Base-by-base conservation (phyloP, 2,113 vertebrate genomes). In the Chamaetylas fuelleborni region DNA sequence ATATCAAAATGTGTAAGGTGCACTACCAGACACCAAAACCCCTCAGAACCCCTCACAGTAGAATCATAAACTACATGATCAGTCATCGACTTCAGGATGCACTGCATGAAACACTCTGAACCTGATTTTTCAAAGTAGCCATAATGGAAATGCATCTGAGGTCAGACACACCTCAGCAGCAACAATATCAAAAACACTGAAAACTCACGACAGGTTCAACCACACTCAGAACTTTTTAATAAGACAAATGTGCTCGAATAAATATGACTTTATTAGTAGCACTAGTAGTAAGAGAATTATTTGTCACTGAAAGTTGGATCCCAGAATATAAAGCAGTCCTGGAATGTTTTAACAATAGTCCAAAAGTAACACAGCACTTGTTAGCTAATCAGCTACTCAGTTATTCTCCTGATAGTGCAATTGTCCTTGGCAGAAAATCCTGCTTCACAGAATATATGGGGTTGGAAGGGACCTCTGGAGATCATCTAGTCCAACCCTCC, bases 1-100 rank as follows among this genome's bases (percentile, higher is more conserved):
- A 2, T 1, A 31, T 3, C 3, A 0, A 8, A 17, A 24, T 5
- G 3, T 25, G 4, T 12, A 14, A 64, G 1, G 8, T 8, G 8
- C 7, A 9, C 22, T 7, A 50, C 19, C 24, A 50, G 12, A 23
- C 2, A 48, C 5, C 2, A 3, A 50, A 60, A 89, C 19, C 25
- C 56, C 11, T 9, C 4, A 3, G 23, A 62, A 76, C 4, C 4
- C 6, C n/a, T 19, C 31, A 43, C 29, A 69, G 17, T 23, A 54
- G 5, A 57, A 73, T 20, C 17, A 66, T 4, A 6, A 82, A 64
- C 22, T 8, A 11, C 0, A 0, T 8, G 20, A 81, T 20, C 56
- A 28, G 56, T 13, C 60, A 60, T 2, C 0, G 0, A 14, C n/a
- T 43, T n/a, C 76, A 66, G 25, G 23, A 51, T 26, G 19, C 26